phyloP scores from a whole-genome alignment of 2,797 vertebrate species.

The Falco concolor region DNA sequence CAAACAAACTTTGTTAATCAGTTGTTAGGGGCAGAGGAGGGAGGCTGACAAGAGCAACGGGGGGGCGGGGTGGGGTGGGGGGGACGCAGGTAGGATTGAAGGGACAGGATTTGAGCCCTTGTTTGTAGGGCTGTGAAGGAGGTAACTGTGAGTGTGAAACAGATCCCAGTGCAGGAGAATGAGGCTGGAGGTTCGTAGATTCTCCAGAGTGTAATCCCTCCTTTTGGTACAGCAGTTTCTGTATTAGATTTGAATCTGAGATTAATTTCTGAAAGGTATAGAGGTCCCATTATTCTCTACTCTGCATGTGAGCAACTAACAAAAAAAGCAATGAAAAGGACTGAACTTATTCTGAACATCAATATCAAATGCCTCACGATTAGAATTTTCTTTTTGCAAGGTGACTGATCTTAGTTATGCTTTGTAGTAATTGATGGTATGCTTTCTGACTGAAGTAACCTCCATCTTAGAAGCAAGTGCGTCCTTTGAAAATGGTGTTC shows the following conservation, averaged over 20 bases:
- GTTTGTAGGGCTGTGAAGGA: neutral
- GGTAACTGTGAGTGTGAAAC: neutral
- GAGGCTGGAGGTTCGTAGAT: neutral
- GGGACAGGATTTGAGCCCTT: neutral
- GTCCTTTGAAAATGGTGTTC: neutral
- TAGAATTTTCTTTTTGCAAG: neutral
- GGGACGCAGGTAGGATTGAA: neutral
- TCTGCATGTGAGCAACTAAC: neutral
- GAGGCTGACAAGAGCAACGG: neutral
- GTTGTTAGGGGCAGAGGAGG: neutral
- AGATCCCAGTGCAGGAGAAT: neutral
- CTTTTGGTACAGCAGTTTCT: neutral
- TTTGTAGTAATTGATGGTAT: neutral
- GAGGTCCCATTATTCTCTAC: neutral
- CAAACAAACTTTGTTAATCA: neutral
- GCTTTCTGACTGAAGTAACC: neutral
- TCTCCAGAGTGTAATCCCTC: neutral
- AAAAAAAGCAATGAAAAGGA: neutral
- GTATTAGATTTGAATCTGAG: neutral
- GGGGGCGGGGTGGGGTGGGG: accelerated
- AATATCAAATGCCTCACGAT: neutral
- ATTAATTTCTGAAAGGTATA: neutral
- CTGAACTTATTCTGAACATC: neutral
- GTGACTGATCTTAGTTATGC: neutral
- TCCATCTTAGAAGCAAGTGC: neutral